phyloP scores from a whole-genome alignment of 2,113 vertebrate genomes.

The Dromiciops gliroides region DNA sequence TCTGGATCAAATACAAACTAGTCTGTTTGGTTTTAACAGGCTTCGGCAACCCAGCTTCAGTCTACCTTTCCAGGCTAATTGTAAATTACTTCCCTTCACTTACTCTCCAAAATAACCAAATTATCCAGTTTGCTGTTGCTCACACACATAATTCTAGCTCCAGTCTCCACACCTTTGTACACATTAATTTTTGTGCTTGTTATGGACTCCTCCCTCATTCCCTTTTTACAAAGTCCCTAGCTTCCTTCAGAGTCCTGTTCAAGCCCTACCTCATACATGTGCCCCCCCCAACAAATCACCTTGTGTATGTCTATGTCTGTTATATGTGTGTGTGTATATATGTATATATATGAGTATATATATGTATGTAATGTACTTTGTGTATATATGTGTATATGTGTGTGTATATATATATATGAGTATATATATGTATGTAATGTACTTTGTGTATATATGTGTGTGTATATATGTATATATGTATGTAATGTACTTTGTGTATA shows the following conservation, averaged over 20 bases:
- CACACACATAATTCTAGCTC: neutral
- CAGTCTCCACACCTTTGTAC: neutral
- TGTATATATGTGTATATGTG: neutral
- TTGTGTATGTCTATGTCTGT: neutral
- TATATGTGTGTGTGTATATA: neutral
- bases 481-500: neutral
- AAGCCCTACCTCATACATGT: no score
- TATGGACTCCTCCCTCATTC: neutral
- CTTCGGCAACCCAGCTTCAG: neutral
- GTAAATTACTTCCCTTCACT: neutral
- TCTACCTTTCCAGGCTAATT: neutral
- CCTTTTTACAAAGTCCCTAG: neutral
- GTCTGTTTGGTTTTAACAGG: neutral
- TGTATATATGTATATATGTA: neutral
- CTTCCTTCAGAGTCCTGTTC: neutral
- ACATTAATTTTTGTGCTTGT: neutral
- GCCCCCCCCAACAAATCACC: neutral
- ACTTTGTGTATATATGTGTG: neutral
- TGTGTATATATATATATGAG: no score
- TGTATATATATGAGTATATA: neutral
- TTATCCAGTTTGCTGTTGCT: neutral
- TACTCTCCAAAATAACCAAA: neutral
- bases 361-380: no score
- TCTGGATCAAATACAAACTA: neutral
- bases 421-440: no score